Evolutionary conservation across 2,113 vertebrate species (phyloP), one percentile per base, ranked within the genome.

Genomic region (Tapirus terrestris): DNA sequence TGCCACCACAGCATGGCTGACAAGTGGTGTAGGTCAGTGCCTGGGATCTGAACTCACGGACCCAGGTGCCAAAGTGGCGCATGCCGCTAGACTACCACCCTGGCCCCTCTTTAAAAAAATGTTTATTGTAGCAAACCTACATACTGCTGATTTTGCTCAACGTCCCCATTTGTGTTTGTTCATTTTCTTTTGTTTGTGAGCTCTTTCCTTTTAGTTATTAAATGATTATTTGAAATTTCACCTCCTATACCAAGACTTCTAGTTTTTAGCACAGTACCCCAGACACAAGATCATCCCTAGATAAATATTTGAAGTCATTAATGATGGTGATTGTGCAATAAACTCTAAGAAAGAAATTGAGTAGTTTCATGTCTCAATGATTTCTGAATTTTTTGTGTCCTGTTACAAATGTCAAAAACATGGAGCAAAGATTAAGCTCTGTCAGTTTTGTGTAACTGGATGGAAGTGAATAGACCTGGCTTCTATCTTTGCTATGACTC

Each of bases 141-240:
- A 7, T 17, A 27, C 25, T 68, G 27, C 31, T 23, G 51, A 16
- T 56, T 89, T 95, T 93, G 10, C 33, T 68, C 29, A 60, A 2
- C 81, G 21, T 94, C 25, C 25, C 8, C 7, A 9, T 68, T 79
- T 68, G 17, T 67, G 20, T 96, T 90, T 86, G 56, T 25, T 27
- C 5, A 8, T 73, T 93, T 90, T 68, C n/a, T 97, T 76, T 76
- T 81, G 17, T 89, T 33, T 23, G 2, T 21, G 11, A 53, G 0
- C 18, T 63, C 33, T 60, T 76, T 90, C 60, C 27, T 68, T 73
- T 25, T 31, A 39, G 43, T 65, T 93, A 43, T 77, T 92, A 9
- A 75, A 65, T 36, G 53, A 87, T 68, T 76, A 96, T 56, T 91
- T 92, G 45, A 84, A 94, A 86, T 87, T 96, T 96, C 6, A 82